These are phyloP conservation scores for Pseudonaja textilis DNA, from an alignment of 2,113 vertebrate species.

Conservation along the genomic window DNA sequence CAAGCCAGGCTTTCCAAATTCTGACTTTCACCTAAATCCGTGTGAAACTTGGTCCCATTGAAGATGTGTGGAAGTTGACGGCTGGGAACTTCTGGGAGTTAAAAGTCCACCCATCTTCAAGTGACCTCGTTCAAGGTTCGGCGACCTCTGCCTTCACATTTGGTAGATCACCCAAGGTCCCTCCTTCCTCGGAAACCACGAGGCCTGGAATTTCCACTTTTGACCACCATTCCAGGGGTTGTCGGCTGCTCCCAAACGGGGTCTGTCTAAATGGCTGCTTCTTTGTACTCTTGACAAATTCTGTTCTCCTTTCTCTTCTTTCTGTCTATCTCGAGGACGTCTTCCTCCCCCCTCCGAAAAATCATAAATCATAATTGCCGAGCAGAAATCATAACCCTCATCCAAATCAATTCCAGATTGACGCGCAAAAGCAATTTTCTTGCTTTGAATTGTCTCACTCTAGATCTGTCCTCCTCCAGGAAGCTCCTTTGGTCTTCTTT, in stretches of 20 bases:
- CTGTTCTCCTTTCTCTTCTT: background rate
- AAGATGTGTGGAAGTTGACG: background rate
- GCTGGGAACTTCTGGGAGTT: background rate
- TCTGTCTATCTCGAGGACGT: rapidly evolving
- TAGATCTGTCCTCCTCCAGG: background rate
- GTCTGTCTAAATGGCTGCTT: rapidly evolving
- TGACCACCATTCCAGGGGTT: background rate
- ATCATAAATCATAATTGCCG: background rate
- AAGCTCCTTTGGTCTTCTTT: background rate
- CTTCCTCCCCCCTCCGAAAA: background rate
- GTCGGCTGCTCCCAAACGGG: rapidly evolving
- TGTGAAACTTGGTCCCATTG: too few species aligned
- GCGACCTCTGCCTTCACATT: background rate
- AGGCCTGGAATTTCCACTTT: background rate
- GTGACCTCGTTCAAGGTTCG: background rate
- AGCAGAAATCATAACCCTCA: background rate
- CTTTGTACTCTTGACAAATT: rapidly evolving
- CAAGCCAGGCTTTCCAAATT: background rate
- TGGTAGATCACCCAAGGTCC: too few species aligned
- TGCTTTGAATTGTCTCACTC: background rate
- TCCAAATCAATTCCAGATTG: background rate
- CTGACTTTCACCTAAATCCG: too few species aligned
- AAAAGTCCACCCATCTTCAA: background rate
- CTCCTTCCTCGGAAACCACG: background rate
- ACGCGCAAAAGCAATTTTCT: background rate